Conservation (phyloP, 2,888 invertebrate genomes). For the Apocheima hispidaria region DNA sequence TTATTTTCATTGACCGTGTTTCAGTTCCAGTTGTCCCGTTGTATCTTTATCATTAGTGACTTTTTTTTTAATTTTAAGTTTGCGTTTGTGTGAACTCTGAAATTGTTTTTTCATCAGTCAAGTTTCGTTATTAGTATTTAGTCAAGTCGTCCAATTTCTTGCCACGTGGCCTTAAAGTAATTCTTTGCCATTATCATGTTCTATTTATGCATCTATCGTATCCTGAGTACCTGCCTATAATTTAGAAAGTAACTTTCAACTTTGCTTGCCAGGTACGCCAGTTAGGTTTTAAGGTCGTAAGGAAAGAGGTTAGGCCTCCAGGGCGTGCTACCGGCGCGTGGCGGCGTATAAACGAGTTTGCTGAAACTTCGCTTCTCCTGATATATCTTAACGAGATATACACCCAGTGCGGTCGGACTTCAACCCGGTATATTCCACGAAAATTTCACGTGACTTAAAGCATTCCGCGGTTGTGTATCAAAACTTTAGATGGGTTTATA, state of each 20-base stretch:
- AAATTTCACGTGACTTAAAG: slow-evolving; percentile 47
- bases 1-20: too few species aligned
- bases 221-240: slow-evolving; percentile 3
- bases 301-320: slow-evolving; percentile 69
- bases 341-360: slow-evolving; percentile 69
- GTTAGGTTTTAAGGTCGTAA: slow-evolving; percentile 53
- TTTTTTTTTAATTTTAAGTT: too few species aligned
- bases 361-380: slow-evolving; percentile 66
- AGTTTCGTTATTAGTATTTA: too few species aligned
- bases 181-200: too few species aligned
- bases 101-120: too few species aligned
- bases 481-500: slow-evolving; percentile 46
- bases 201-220: neutral
- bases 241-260: slow-evolving; percentile 32
- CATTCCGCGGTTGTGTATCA: slow-evolving; percentile 41
- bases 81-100: too few species aligned
- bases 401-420: slow-evolving; percentile 50
- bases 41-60: too few species aligned
- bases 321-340: slow-evolving; percentile 70
- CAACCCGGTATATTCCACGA: slow-evolving; percentile 47
- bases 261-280: slow-evolving; percentile 38
- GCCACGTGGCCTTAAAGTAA: too few species aligned
- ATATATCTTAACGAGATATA: slow-evolving; percentile 64
- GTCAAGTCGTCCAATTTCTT: too few species aligned
- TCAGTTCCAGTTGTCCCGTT: too few species aligned